Conservation (phyloP, 2,113 vertebrate genomes). For the Peromyscus leucopus region DNA sequence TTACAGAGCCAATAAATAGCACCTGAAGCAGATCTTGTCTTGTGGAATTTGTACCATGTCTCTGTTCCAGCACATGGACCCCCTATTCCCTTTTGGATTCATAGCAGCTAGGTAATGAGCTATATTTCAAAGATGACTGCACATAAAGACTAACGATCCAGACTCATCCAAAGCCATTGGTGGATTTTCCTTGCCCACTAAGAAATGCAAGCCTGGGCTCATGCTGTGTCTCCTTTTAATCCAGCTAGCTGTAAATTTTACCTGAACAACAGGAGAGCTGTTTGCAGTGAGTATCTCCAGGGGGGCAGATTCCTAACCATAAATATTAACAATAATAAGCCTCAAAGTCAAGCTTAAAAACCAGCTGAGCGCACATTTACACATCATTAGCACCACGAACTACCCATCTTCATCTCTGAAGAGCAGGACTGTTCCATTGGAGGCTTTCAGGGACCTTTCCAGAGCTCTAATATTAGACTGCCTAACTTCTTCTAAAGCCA, state of each 20-base stretch:
- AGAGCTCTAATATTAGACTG: not conserved
- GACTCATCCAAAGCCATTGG: not conserved
- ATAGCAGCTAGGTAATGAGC: not conserved
- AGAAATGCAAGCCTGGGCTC: not conserved
- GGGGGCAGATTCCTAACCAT: constrained; percentile 54
- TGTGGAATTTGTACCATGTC: not conserved
- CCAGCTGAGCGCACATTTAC: constrained; percentile 58
- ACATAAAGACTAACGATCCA: not conserved
- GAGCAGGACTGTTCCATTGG: not conserved
- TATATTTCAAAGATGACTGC: not conserved
- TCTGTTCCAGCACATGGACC: not conserved
- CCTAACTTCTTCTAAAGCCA: constrained; percentile 48
- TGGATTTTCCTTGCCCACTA: not conserved
- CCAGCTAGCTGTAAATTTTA: constrained; percentile 52
- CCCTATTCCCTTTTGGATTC: not conserved
- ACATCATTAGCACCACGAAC: constrained; percentile 13
- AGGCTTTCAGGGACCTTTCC: not conserved
- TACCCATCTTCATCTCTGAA: not conserved
- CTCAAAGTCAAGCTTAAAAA: constrained; percentile 62
- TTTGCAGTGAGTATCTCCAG: constrained; percentile 58
- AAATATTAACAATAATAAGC: constrained; percentile 67
- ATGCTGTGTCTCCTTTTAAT: fast-evolving
- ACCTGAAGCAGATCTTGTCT: not conserved
- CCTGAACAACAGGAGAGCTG: constrained; percentile 54
- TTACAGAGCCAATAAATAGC: not conserved